A percentile compares a stretch with the other conserved stretches of the same genome.
phyloP scores from a whole-genome alignment of 1,140 invertebrate species.

The Calliphora vicina region DNA sequence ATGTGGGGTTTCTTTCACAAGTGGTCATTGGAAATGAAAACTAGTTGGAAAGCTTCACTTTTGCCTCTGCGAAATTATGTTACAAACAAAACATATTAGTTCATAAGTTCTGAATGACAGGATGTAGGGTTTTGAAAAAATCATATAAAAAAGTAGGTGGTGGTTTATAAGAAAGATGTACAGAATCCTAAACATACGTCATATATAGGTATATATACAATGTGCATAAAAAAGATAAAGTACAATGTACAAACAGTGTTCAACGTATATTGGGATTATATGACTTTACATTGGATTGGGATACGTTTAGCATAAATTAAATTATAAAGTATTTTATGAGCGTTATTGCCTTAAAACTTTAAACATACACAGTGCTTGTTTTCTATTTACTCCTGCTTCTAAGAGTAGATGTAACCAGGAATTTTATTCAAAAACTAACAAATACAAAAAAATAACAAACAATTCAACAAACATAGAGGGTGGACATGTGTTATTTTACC shows the following conservation, averaged over 20 bases:
- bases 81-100: too few species aligned
- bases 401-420: neutral
- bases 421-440: neutral
- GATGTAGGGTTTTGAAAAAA: too few species aligned
- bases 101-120: too few species aligned
- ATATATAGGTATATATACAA: too few species aligned
- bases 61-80: too few species aligned
- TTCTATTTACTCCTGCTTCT: neutral
- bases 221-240: neutral
- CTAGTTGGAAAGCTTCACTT: too few species aligned
- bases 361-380: neutral
- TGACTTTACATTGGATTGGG: slow-evolving; percentile 23
- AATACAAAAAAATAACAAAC: neutral
- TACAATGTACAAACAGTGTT: neutral
- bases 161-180: neutral
- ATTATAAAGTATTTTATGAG: slow-evolving; percentile 42
- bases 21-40: too few species aligned
- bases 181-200: slow-evolving; percentile 5
- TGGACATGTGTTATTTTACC: slow-evolving; percentile 38
- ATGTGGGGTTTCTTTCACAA: too few species aligned
- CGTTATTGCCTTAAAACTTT: neutral
- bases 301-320: slow-evolving; percentile 40
- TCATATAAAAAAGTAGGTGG: neutral
- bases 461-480: slow-evolving; percentile 31
- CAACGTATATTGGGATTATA: neutral